A percentile compares a stretch with the other conserved stretches of the same genome.
Evolutionary conservation across 2,888 invertebrate species (phyloP).

Genomic region (Horisme vitalbata): DNA sequence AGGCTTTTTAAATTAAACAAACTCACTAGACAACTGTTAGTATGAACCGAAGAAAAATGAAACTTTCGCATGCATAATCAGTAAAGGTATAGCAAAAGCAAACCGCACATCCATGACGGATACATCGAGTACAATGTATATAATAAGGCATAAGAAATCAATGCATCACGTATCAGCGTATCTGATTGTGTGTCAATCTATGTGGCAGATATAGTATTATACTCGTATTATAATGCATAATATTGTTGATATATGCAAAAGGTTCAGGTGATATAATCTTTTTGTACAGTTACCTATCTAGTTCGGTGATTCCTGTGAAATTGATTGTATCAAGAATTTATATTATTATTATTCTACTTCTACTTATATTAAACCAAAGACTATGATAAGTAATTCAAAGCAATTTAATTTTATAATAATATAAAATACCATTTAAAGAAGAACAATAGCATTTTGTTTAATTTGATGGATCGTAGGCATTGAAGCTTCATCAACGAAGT

Average conservation of each 20-base stretch:
- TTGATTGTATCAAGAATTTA: too few relatives aligned
- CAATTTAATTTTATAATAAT: not conserved
- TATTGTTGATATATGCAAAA: slow-evolving; percentile 41
- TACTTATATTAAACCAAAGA: too few relatives aligned
- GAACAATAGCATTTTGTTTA: slow-evolving; percentile 10
- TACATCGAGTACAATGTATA: slow-evolving; percentile 34
- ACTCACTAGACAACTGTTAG: too few relatives aligned
- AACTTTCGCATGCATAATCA: slow-evolving; percentile 30
- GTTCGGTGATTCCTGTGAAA: too few relatives aligned
- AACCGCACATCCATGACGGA: slow-evolving; percentile 33
- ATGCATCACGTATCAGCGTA: slow-evolving; percentile 45
- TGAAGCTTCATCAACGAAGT: slow-evolving; percentile 4
- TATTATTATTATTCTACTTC: too few relatives aligned
- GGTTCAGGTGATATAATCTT: slow-evolving; percentile 27
- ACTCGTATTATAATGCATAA: slow-evolving; percentile 44
- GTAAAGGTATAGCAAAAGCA: slow-evolving; percentile 24
- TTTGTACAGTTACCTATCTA: slow-evolving; percentile 6
- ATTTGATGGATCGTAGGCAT: slow-evolving; percentile 7
- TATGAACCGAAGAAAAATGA: slow-evolving; percentile 5
- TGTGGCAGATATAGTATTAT: slow-evolving; percentile 38
- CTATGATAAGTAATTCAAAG: too few relatives aligned
- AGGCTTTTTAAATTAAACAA: too few relatives aligned
- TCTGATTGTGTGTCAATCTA: slow-evolving; percentile 49
- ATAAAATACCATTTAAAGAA: not conserved
- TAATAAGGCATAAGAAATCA: slow-evolving; percentile 46